Conservation (phyloP, 2,113 vertebrate species). For the Lamprotornis superbus region DNA sequence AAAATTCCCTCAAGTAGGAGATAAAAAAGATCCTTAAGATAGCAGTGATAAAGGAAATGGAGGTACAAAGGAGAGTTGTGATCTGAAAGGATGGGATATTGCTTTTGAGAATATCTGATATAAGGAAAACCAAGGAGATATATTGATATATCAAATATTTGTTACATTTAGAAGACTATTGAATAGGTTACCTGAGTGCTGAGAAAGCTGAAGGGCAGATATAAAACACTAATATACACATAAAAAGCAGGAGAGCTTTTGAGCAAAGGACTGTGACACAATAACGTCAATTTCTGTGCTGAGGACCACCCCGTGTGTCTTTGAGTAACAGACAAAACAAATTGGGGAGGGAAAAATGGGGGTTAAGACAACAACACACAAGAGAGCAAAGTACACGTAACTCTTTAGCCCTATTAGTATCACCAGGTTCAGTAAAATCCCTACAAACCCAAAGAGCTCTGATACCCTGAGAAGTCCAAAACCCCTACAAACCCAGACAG, state of each 20-base stretch:
- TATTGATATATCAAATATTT: not conserved
- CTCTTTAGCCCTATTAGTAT: fast-evolving
- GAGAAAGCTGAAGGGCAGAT: not conserved
- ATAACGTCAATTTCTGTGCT: not conserved
- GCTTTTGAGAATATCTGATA: conserved; percentile 12
- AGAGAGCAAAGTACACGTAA: fast-evolving
- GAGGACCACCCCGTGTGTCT: not conserved
- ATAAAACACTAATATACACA: fast-evolving
- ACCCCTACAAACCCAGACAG: not conserved
- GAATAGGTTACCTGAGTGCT: not conserved
- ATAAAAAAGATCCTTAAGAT: not conserved
- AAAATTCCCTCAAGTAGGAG: not conserved
- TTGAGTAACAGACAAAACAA: not conserved
- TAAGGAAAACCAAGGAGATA: not conserved
- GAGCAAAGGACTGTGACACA: not conserved
- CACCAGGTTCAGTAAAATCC: fast-evolving
- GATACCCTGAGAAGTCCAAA: not conserved
- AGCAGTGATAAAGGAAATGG: not conserved
- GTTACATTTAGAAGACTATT: not conserved
- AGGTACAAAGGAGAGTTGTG: not conserved
- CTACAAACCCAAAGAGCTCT: fast-evolving
- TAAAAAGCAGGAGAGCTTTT: not conserved
- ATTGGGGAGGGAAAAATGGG: fast-evolving
- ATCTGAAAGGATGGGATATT: not conserved
- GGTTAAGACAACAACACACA: fast-evolving